These are phyloP conservation scores for Notolepis coatsorum DNA, from an alignment of 2,797 vertebrate species.

Conservation along the genomic window DNA sequence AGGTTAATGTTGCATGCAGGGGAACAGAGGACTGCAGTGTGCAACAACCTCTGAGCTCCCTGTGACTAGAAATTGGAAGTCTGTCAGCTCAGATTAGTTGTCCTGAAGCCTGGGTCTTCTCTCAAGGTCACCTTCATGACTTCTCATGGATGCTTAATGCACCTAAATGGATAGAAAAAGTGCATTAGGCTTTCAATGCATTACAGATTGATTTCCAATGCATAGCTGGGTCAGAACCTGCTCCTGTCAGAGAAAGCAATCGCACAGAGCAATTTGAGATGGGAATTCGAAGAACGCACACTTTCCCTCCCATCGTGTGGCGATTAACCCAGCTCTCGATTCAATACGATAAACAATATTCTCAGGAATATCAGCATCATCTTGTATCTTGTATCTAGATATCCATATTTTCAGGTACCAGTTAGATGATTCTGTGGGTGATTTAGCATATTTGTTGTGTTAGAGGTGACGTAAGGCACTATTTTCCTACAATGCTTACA, in stretches of 20 bases:
- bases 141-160: background rate
- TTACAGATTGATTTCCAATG: slow-evolving; percentile 10
- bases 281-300: slow-evolving; percentile 27
- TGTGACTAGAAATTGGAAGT: background rate
- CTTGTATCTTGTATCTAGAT: no score
- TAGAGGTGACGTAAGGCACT: background rate
- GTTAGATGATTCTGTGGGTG: slow-evolving; percentile 5
- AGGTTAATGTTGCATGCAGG: slow-evolving; percentile 16
- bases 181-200: no score
- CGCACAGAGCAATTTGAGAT: slow-evolving; percentile 23
- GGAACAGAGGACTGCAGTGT: slow-evolving; percentile 7
- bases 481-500: slow-evolving; percentile 3
- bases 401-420: no score
- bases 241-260: slow-evolving; percentile 30
- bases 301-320: slow-evolving; percentile 11
- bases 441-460: slow-evolving; percentile 5
- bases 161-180: no score
- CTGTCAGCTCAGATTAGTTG: slow-evolving; percentile 14
- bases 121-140: background rate
- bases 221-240: slow-evolving; percentile 25
- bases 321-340: no score
- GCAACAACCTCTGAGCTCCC: background rate
- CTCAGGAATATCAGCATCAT: no score
- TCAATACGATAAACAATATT: no score
- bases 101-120: background rate